Evolutionary conservation across 2,888 invertebrate species (phyloP), one percentile per base, ranked within the genome.

Genomic region (Kryphioiulus occultus): DNA sequence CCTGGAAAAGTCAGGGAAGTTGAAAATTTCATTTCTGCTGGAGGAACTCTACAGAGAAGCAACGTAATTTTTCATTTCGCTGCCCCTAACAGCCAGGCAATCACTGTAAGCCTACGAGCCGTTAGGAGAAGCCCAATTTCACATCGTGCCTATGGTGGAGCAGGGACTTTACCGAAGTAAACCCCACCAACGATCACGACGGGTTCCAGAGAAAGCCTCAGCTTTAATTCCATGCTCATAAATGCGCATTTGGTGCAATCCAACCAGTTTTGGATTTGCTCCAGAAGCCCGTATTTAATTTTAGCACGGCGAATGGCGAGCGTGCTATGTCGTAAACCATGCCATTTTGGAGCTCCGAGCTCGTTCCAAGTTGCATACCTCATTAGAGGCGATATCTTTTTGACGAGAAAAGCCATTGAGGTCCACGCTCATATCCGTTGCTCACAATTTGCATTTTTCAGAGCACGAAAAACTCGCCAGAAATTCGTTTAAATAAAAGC

Each of bases 401-500:
- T 68, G 68, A 68, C 59, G 59, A 59, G 59, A 59, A 59, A 59
- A 59, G 59, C 59, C 59, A 59, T 59, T 68, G 68, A 68, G 68
- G 68, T 68, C 68, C 26, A 10, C 0, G 68, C 12, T 68, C 68
- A 68, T n/a, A 44, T 35, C 44, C 15, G 44, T 5, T 68, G 68
- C 26, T 0, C 4, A 12, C 59, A 59, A 59, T 59, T 68, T 68
- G 26, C 26, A 68, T 26, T 26, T 26, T 68, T 26, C 12, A 26
- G 59, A n/a, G 59, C 59, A 5, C 5, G 22, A 22, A 68, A 68
- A 68, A 68, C 68, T 26, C 68, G 22, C 68, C 26, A 68, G n/a
- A n/a, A 68, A 68, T 68, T 68, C 68, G 68, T 68, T 68, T 68
- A 68, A 68, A 68, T 68, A 68, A 68, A 68, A 68, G 68, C 68